Evolutionary conservation across 2,113 vertebrate genomes (phyloP), one percentile per base, ranked within the genome.

Genomic region (Neotoma lepida): DNA sequence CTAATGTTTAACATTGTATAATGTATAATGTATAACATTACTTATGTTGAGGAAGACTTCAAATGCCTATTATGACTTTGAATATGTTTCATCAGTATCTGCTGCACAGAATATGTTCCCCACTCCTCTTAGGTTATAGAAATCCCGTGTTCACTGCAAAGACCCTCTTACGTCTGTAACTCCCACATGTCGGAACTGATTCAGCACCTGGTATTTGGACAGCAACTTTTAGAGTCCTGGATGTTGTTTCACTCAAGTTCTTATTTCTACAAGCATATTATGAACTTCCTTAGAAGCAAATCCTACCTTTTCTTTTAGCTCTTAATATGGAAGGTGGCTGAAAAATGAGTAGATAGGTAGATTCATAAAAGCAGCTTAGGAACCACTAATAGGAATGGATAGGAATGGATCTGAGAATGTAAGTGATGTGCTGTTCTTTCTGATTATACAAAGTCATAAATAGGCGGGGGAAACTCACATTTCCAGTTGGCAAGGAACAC

Each of bases 381-480:
- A 89, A 58, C 39, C 49, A 35, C 87, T 87, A 68, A n/a, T 66
- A 71, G 86, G 68, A 96, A 89, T 61, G 63, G 86, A n/a, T 66
- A 71, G 86, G 68, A 96, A 89, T 61, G 63, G 86, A 71, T 63
- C 41, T 89, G n/a, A 94, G 76, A 95, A 54, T 77, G 24, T 66
- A 89, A 84, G 44, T 71, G 54, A 91, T 80, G 6, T 64, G 15
- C 39, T 49, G 13, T 85, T 93, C 84, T 92, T 93, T 85, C 51
- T 77, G 39, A 87, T 95, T 90, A 76, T 35, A 61, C 35, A 46
- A 49, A 95, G 78, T 90, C 94, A 85, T 93, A 88, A 94, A 88
- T 77, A 95, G 71, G 68, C 68, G 74, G 54, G 85, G 76, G 82
- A 94, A 89, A 86, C 35, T 93, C 18, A 70, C 78, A 95, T 56